A percentile compares a stretch with the other conserved stretches of the same genome.
Evolutionary conservation across 2,113 vertebrate genomes (phyloP).

Genomic region (Gymnocephalus cernua): DNA sequence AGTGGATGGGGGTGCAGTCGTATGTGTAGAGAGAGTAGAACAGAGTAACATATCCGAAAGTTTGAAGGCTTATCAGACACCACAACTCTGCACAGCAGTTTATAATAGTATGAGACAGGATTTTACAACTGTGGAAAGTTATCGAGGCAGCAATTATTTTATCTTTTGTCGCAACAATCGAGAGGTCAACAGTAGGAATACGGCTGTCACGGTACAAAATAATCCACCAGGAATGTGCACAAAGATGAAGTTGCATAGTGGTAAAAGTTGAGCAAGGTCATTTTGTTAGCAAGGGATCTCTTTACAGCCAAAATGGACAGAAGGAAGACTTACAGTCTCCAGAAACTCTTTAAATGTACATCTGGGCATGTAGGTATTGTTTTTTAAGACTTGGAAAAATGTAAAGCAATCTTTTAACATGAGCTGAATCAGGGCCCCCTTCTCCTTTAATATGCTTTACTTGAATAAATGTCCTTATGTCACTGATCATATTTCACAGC

Average conservation of each 20-base stretch:
- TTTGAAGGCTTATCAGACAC: neutral
- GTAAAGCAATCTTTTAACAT: conserved; percentile 17
- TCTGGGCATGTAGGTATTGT: neutral
- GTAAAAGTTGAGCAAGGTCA: neutral
- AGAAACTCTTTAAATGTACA: neutral
- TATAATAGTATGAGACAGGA: neutral
- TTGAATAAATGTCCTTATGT: conserved; percentile 55
- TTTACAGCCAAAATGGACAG: neutral
- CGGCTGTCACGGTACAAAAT: neutral
- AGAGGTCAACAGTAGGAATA: neutral
- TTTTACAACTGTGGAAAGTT: neutral
- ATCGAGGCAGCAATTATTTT: neutral
- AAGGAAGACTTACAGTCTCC: neutral
- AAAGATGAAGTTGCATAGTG: neutral
- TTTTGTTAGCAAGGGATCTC: neutral
- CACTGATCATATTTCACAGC: conserved; percentile 62
- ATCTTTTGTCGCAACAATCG: neutral
- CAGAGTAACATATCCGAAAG: neutral
- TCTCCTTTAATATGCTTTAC: conserved; percentile 62
- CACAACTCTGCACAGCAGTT: neutral
- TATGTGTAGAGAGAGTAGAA: no score
- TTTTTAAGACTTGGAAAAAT: neutral
- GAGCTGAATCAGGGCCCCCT: conserved; percentile 24
- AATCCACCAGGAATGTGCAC: neutral
- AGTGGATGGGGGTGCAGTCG: no score